These are phyloP conservation scores for Tympanuchus pallidicinctus DNA, from an alignment of 2,113 vertebrate species.

Conservation along the genomic window DNA sequence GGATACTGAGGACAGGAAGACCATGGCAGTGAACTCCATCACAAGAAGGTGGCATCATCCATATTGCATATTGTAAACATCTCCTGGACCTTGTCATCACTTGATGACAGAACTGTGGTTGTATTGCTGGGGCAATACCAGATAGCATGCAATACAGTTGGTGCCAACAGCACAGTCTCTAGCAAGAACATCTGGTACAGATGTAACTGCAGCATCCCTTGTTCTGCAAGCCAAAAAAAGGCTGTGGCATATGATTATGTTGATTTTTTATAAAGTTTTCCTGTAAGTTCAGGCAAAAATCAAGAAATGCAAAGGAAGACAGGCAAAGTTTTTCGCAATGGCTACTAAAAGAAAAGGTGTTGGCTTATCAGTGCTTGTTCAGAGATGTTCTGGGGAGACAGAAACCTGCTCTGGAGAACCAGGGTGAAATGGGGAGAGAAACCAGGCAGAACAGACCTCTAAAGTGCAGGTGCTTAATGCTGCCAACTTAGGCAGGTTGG, in stretches of 20 bases:
- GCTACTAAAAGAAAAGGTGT: neutral
- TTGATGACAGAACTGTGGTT: neutral
- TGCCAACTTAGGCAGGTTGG: constrained; percentile 5
- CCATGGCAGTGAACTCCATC: neutral
- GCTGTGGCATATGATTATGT: neutral
- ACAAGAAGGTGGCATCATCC: neutral
- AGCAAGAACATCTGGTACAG: neutral
- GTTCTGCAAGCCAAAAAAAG: neutral
- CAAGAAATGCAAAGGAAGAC: constrained; percentile 16
- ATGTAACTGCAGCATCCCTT: neutral
- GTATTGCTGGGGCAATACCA: neutral
- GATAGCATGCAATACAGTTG: neutral
- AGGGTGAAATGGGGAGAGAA: neutral
- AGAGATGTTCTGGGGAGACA: neutral
- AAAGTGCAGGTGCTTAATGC: constrained; percentile 73
- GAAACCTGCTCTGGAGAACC: neutral
- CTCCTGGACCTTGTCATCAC: neutral
- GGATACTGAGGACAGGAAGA: neutral
- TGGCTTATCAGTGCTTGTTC: neutral
- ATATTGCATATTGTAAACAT: neutral
- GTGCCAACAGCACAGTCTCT: neutral
- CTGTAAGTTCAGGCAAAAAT: constrained; percentile 5
- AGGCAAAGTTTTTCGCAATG: neutral
- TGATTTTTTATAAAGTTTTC: neutral
- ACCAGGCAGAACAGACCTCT: constrained; percentile 32